phyloP scores from a whole-genome alignment of 2,113 vertebrate genomes.

The Chaetodon auriga region DNA sequence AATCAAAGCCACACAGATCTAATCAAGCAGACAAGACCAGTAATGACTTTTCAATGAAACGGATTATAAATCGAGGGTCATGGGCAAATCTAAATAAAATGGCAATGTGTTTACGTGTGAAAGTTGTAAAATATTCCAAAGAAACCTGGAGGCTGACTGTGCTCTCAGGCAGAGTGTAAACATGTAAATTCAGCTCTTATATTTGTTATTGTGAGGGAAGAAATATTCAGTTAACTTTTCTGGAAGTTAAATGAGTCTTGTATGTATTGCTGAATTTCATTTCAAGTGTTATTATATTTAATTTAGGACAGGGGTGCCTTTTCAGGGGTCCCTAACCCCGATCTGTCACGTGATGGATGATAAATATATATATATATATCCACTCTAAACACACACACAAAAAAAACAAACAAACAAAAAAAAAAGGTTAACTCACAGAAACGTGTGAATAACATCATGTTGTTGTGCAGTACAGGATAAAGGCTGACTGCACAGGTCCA shows the following conservation, averaged over 20 bases:
- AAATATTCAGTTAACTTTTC: background rate
- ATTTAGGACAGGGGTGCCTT: too few relatives aligned
- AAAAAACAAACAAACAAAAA: too few relatives aligned
- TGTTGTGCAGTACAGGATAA: background rate
- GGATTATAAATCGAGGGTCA: constrained; percentile 83
- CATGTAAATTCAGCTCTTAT: background rate
- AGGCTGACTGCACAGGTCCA: background rate
- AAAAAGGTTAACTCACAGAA: background rate
- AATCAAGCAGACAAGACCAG: constrained; percentile 85
- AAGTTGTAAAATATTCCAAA: constrained; percentile 31
- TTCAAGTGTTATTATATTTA: too few relatives aligned
- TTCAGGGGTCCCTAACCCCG: background rate
- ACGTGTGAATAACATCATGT: background rate
- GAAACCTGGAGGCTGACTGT: constrained; percentile 27
- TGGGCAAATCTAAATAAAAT: constrained; percentile 60
- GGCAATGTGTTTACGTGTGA: constrained; percentile 32
- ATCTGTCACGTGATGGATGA: background rate
- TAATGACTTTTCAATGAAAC: constrained; percentile 89
- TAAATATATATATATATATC: too few relatives aligned
- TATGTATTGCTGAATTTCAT: too few relatives aligned
- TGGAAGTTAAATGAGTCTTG: too few relatives aligned
- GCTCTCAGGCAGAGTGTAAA: background rate
- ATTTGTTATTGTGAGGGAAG: background rate
- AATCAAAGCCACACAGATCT: constrained; percentile 86
- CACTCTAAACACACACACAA: too few relatives aligned